Percentiles rank a stretch among this genome's conserved stretches.
Conservation (phyloP, 2,797 vertebrate genomes). For the Taenioides sp. region DNA sequence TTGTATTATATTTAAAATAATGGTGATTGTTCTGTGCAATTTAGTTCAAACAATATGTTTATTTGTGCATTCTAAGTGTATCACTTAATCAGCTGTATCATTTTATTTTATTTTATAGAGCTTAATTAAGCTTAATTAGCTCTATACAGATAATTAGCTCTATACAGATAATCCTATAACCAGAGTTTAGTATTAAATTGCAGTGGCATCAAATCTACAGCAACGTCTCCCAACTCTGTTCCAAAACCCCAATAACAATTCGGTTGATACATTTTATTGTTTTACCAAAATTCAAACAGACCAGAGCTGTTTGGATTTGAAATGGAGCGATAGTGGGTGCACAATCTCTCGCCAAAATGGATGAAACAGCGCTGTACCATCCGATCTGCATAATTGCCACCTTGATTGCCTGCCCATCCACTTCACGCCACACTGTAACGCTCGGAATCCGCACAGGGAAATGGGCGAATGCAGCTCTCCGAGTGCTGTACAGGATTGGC, state of each 20-base stretch:
- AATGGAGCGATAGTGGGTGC: slow-evolving; percentile 5
- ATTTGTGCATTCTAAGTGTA: neutral
- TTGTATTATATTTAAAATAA: no score
- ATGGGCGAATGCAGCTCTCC: neutral
- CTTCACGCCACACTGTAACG: slow-evolving; percentile 4
- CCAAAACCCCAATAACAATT: neutral
- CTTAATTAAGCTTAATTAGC: no score
- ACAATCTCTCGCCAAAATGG: slow-evolving; percentile 16
- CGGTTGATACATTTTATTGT: neutral
- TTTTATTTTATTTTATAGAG: no score
- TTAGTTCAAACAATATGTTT: no score
- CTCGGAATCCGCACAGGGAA: slow-evolving; percentile 8
- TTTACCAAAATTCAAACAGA: neutral
- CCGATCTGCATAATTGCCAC: slow-evolving; percentile 27
- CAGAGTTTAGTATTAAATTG: no score
- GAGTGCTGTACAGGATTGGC: neutral
- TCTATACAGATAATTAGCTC: neutral
- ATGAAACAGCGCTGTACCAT: slow-evolving; percentile 21
- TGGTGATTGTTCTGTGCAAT: no score
- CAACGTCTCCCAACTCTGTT: neutral
- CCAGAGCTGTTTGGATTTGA: slow-evolving; percentile 1
- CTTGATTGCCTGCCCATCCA: slow-evolving; percentile 12
- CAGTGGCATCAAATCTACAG: neutral
- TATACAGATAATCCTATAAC: neutral
- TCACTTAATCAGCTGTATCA: neutral